Percentiles rank a stretch among this genome's conserved stretches.
Evolutionary conservation across 2,113 vertebrate genomes (phyloP).

Genomic region (Malurus alboscapulatus): DNA sequence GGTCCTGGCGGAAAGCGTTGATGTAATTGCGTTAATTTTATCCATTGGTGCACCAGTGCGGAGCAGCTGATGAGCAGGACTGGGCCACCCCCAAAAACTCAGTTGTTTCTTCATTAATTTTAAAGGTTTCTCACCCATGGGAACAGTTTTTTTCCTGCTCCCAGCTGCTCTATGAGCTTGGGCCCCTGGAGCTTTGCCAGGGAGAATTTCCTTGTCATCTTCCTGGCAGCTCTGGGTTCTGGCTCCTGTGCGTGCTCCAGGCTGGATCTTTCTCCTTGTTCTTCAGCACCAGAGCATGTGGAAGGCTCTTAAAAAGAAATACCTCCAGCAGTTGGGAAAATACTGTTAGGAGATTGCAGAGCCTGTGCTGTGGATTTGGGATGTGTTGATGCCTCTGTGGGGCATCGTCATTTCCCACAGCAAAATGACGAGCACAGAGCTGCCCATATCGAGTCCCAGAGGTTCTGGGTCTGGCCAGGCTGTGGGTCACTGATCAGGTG

Average conservation of each 20-base stretch:
- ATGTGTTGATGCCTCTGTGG: not conserved
- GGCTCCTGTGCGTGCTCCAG: not conserved
- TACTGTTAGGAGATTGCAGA: not conserved
- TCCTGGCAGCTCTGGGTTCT: not conserved
- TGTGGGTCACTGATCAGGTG: not conserved
- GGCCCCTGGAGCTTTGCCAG: conserved; percentile 10
- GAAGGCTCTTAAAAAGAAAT: conserved; percentile 15
- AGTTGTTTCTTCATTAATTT: not conserved
- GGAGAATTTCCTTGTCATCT: conserved; percentile 44
- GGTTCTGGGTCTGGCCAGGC: not conserved
- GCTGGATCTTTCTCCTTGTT: not conserved
- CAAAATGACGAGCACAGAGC: rapidly evolving
- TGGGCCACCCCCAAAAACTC: not conserved
- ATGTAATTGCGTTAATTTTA: conserved; percentile 50
- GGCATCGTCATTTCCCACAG: rapidly evolving
- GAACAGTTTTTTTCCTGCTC: not conserved
- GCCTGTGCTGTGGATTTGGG: not conserved
- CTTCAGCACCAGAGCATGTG: conserved; percentile 40
- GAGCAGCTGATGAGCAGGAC: conserved; percentile 54
- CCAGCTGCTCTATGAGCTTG: not conserved
- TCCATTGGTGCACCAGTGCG: not conserved
- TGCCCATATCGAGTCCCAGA: not conserved
- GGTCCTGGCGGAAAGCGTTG: not conserved
- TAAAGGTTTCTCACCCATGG: not conserved
- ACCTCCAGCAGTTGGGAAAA: not conserved